Evolutionary conservation across 2,888 invertebrate species (phyloP), one percentile per base, ranked within the genome.

Genomic region (Melitaea athalia): DNA sequence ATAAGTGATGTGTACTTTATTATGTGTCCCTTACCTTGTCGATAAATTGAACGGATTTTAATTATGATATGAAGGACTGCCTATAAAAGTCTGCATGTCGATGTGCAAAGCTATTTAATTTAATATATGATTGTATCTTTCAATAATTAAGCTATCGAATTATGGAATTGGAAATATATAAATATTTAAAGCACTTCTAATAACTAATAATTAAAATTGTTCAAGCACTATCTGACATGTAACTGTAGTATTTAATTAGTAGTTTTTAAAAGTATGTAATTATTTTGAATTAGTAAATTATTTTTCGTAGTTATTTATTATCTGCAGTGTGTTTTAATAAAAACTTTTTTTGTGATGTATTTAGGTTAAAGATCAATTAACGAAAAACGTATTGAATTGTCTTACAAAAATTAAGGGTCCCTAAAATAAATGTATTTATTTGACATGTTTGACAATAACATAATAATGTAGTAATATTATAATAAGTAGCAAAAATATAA

Each of bases 391-490:
- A 33, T 12, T 31, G 31, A 24, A 31, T 6, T 53, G 12, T 53
- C 11, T n/a, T 14, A 31, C 53, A 55, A 55, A 55, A 14, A 55
- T 31, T 33, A 49, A 49, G 47, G 47, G 47, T 14, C 47, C 31
- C 38, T 59, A 60, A 49, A 59, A 45, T 17, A 52, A 50, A 50
- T 61, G 17, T 74, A 75, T 85, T 87, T 80, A 79, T 85, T 90
- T 86, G 84, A 88, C 90, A 90, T 85, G 86, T 88, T 89, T 86
- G 91, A 91, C 91, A 91, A 91, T 91, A 91, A 91, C 87, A 81
- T 83, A 81, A 85, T 81, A 85, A 81, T 85, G 81, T 89, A 90
- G 87, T 90, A 89, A 89, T 79, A 77, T 74, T 74, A 74, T 85
- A 85, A 84, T 88, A 87, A 85, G 82, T 85, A 85, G 86, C 84